A percentile compares a stretch with the other conserved stretches of the same genome.
Conservation (phyloP, 2,113 vertebrate genomes). For the Eurypyga helias region DNA sequence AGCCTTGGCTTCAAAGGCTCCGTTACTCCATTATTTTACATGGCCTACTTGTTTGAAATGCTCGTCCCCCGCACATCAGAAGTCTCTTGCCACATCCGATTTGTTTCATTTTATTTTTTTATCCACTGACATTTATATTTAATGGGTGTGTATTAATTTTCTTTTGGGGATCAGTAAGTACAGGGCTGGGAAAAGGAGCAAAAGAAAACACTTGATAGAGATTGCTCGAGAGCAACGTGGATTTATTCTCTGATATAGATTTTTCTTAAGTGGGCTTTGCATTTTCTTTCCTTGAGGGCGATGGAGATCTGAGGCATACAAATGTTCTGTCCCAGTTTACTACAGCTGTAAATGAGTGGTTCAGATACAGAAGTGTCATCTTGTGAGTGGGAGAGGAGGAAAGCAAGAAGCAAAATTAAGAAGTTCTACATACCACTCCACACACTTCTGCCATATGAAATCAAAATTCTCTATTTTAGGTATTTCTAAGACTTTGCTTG, state of each 20-base stretch:
- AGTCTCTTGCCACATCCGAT: neutral
- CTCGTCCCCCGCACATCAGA: neutral
- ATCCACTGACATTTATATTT: neutral
- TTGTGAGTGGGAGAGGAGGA: conserved; percentile 48
- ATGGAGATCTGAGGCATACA: neutral
- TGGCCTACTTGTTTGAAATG: neutral
- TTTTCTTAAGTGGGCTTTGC: neutral
- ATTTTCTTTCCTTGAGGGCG: neutral
- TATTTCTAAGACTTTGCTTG: conserved; percentile 30
- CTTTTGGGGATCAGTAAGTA: neutral
- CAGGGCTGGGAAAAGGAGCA: neutral
- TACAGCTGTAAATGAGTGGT: conserved; percentile 43
- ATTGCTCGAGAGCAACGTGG: neutral
- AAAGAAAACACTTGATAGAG: neutral
- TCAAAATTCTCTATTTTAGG: neutral
- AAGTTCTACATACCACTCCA: conserved; percentile 29
- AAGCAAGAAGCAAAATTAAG: conserved; percentile 52
- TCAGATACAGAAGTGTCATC: conserved; percentile 28
- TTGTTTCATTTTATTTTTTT: neutral
- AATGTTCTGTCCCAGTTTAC: conserved; percentile 40
- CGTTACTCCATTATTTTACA: neutral
- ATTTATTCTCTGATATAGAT: neutral
- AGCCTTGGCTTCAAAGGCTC: neutral
- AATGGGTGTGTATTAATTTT: neutral
- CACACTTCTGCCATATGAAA: conserved; percentile 33